Percentiles rank a stretch among this genome's conserved stretches.
Conservation (phyloP, 2,797 vertebrate species). For the Pseudochirops cupreus region DNA sequence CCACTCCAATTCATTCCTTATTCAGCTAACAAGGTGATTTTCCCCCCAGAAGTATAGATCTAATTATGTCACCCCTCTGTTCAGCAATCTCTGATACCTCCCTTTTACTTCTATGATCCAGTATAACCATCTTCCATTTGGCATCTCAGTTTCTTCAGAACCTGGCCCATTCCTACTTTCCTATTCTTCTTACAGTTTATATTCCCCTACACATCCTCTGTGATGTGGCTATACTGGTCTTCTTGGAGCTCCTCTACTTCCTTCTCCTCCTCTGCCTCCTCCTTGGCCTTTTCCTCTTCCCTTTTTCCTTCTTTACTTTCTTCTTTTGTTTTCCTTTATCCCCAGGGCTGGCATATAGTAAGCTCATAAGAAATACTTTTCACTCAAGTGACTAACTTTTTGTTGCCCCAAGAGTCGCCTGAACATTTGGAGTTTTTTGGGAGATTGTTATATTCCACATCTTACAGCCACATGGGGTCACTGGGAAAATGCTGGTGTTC, state of each 20-base stretch:
- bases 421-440: not conserved
- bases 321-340: not conserved
- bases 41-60: not conserved
- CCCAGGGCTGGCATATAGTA: not conserved
- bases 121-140: not conserved
- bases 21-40: not conserved
- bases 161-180: not conserved
- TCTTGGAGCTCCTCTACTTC: not conserved
- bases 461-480: not conserved
- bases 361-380: not conserved
- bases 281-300: not conserved
- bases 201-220: not conserved
- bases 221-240: not conserved
- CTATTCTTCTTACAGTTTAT: not conserved
- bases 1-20: not conserved
- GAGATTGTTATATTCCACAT: not conserved
- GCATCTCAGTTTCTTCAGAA: not conserved
- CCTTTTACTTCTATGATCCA: not conserved
- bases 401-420: not conserved
- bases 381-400: not conserved
- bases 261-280: not conserved
- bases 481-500: not conserved
- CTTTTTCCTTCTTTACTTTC: not conserved
- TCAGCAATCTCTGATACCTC: not conserved
- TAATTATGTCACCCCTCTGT: not conserved